Percentiles rank a stretch among this genome's conserved stretches.
These are phyloP conservation scores for Melanotaenia trifasciata DNA, from an alignment of 2,797 vertebrate species.

Conservation along the genomic window DNA sequence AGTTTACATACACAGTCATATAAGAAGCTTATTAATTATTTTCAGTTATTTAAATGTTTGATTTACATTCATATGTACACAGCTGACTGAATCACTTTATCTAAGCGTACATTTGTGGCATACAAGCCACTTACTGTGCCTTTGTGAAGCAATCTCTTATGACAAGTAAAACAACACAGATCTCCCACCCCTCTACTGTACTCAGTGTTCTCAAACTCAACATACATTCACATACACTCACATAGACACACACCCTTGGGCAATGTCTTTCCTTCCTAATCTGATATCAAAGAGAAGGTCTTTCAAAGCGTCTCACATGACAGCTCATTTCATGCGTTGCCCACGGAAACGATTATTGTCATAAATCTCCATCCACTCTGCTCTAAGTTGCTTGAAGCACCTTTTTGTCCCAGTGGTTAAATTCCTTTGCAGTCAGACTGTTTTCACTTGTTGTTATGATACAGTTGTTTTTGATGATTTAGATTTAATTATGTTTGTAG, in stretches of 20 bases:
- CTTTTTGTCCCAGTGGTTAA: conserved; percentile 39
- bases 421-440: conserved; percentile 51
- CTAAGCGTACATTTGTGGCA: conserved; percentile 17
- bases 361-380: conserved; percentile 73
- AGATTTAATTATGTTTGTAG: conserved; percentile 21
- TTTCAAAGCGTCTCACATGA: conserved; percentile 79
- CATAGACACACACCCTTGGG: conserved; percentile 57
- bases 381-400: conserved; percentile 49
- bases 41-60: conserved; percentile 1
- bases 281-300: conserved; percentile 80
- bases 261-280: conserved; percentile 78
- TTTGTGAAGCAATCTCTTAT: conserved; percentile 23
- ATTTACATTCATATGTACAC: background rate
- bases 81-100: conserved; percentile 13
- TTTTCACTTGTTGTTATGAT: conserved; percentile 3
- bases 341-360: conserved; percentile 78
- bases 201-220: conserved; percentile 31
- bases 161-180: conserved; percentile 30
- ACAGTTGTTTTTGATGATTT: conserved; percentile 11
- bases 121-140: conserved; percentile 25
- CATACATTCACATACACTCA: conserved; percentile 33
- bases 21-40: conserved; percentile 8
- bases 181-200: conserved; percentile 17
- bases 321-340: conserved; percentile 78
- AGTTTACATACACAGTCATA: conserved; percentile 1